Percentiles rank a stretch among this genome's conserved stretches.
Evolutionary conservation across 2,113 vertebrate genomes (phyloP).

Genomic region (Arothron firmamentum): DNA sequence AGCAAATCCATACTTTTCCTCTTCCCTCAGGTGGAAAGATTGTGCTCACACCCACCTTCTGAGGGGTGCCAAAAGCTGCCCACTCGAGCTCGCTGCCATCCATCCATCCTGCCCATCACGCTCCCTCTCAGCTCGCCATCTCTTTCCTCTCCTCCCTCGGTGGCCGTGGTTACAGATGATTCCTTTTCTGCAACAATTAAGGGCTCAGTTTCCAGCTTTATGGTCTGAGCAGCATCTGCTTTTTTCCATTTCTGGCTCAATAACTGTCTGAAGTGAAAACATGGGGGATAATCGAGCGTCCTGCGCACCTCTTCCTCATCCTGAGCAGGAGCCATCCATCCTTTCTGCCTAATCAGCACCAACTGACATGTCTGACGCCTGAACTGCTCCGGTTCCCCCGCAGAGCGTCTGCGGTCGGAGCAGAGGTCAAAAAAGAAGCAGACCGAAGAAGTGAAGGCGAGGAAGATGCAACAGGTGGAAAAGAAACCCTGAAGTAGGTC

Average conservation of each 20-base stretch:
- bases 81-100: constrained; percentile 43
- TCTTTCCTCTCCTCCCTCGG: constrained; percentile 41
- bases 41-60: constrained; percentile 49
- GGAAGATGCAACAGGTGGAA: constrained; percentile 15
- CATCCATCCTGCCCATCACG: constrained; percentile 43
- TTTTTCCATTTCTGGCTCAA: constrained; percentile 64
- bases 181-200: constrained; percentile 71
- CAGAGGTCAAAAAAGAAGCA: too few species aligned
- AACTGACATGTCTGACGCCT: constrained; percentile 42
- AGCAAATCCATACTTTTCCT: too few species aligned
- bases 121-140: constrained; percentile 18
- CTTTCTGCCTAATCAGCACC: constrained; percentile 63
- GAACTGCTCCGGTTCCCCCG: constrained; percentile 56
- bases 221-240: constrained; percentile 76
- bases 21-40: too few species aligned
- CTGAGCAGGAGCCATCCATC: constrained; percentile 54
- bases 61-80: constrained; percentile 48
- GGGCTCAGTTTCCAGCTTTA: constrained; percentile 68
- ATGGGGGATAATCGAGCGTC: constrained; percentile 35
- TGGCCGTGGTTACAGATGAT: constrained; percentile 57
- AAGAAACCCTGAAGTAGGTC: too few species aligned
- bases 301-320: constrained; percentile 27
- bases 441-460: background rate
- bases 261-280: constrained; percentile 67
- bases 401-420: constrained; percentile 5